A percentile compares a stretch with the other conserved stretches of the same genome.
phyloP scores from a whole-genome alignment of 1,140 invertebrate species.

The Hydropsyche tenuis region DNA sequence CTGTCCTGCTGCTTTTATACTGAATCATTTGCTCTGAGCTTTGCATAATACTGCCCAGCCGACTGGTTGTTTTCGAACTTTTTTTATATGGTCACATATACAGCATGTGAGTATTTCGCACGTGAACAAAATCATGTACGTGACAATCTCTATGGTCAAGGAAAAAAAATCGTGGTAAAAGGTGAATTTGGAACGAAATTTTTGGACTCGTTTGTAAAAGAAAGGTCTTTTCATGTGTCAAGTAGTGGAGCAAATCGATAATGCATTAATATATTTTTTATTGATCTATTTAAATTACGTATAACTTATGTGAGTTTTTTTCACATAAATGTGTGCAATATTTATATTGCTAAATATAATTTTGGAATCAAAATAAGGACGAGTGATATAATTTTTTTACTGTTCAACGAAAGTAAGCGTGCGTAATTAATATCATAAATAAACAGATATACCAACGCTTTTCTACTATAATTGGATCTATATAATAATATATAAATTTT shows the following conservation, averaged over 20 bases:
- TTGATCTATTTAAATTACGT: too few species aligned
- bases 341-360: too few species aligned
- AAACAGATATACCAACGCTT: too few species aligned
- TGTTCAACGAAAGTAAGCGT: too few species aligned
- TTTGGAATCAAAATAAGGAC: too few species aligned
- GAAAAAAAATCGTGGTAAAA: not conserved
- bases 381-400: too few species aligned
- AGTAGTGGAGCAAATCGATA: not conserved
- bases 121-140: not conserved
- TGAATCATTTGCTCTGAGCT: not conserved
- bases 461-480: too few species aligned
- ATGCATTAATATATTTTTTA: too few species aligned
- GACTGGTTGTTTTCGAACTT: constrained; percentile 4
- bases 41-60: constrained; percentile 24
- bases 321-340: too few species aligned
- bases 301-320: too few species aligned
- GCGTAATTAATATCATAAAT: too few species aligned
- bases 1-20: not conserved
- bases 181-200: not conserved
- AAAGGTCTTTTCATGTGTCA: not conserved
- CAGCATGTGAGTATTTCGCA: not conserved
- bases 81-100: not conserved
- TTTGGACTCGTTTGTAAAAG: not conserved
- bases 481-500: too few species aligned
- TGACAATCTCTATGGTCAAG: not conserved